Conservation (phyloP, 2,113 vertebrate species). For the Austrofundulus limnaeus region DNA sequence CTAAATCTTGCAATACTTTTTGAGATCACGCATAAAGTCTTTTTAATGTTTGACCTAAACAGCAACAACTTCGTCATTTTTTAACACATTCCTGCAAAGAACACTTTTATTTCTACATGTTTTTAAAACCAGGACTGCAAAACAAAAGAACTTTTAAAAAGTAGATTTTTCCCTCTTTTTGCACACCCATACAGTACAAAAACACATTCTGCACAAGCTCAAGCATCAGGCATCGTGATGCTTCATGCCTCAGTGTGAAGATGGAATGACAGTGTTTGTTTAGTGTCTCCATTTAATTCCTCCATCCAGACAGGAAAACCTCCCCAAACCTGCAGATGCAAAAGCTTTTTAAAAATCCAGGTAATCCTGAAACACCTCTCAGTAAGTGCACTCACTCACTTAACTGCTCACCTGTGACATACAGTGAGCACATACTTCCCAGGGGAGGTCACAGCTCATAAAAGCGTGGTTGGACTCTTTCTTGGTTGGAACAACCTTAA, state of each 20-base stretch:
- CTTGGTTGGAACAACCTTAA: slow-evolving; percentile 36
- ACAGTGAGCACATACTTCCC: slow-evolving; percentile 38
- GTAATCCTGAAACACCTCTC: neutral
- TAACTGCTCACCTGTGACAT: slow-evolving; percentile 32
- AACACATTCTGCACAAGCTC: neutral
- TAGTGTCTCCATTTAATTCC: neutral
- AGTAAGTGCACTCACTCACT: neutral
- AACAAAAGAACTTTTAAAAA: neutral
- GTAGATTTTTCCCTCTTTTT: neutral
- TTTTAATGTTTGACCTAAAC: too few relatives aligned
- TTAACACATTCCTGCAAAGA: too few relatives aligned
- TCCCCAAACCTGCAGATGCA: neutral
- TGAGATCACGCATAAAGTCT: too few relatives aligned
- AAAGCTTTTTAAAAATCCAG: neutral
- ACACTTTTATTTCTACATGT: too few relatives aligned
- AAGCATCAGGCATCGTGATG: neutral
- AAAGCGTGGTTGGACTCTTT: slow-evolving; percentile 43
- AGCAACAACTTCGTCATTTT: too few relatives aligned
- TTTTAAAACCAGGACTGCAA: neutral
- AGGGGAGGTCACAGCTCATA: slow-evolving; percentile 44
- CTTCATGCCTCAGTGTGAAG: slow-evolving; percentile 3
- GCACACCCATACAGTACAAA: neutral
- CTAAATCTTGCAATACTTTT: too few relatives aligned
- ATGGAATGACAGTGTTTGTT: slow-evolving; percentile 6
- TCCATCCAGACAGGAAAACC: slow-evolving; percentile 8